phyloP scores from a whole-genome alignment of 2,797 vertebrate species.

The Sphenopsis melanotis region DNA sequence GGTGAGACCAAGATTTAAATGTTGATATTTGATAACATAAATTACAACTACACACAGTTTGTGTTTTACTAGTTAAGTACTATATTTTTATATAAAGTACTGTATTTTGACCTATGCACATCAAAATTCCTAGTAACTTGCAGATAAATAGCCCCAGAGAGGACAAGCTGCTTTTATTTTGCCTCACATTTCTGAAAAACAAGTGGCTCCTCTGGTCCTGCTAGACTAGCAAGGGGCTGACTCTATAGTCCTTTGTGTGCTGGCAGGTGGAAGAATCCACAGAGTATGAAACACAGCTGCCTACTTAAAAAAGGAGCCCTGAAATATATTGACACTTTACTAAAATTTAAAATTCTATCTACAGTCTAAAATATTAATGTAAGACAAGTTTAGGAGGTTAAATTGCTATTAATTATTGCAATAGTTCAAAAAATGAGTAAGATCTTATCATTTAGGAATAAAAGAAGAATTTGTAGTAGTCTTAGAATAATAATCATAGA shows the following conservation, averaged over 20 bases:
- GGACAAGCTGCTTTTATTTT: neutral
- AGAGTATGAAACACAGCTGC: neutral
- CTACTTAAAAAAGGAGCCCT: neutral
- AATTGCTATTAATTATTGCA: neutral
- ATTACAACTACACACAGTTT: neutral
- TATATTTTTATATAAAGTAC: neutral
- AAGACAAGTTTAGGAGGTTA: neutral
- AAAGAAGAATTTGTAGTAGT: neutral
- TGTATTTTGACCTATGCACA: neutral
- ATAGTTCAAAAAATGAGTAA: neutral
- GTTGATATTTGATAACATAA: neutral
- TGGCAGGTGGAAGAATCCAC: neutral
- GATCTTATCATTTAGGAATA: neutral
- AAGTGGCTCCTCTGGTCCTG: neutral
- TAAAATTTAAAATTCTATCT: neutral
- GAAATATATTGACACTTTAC: neutral
- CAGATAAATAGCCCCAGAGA: neutral
- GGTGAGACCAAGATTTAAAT: neutral
- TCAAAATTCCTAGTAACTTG: neutral
- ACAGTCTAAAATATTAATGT: neutral
- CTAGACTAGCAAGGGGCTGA: neutral
- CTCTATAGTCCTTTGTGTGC: neutral
- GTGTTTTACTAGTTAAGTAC: neutral
- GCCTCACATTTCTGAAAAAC: neutral
- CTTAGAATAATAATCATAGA: neutral